Base-by-base conservation (phyloP, 2,888 invertebrate species). In the Norana najaformis region DNA sequence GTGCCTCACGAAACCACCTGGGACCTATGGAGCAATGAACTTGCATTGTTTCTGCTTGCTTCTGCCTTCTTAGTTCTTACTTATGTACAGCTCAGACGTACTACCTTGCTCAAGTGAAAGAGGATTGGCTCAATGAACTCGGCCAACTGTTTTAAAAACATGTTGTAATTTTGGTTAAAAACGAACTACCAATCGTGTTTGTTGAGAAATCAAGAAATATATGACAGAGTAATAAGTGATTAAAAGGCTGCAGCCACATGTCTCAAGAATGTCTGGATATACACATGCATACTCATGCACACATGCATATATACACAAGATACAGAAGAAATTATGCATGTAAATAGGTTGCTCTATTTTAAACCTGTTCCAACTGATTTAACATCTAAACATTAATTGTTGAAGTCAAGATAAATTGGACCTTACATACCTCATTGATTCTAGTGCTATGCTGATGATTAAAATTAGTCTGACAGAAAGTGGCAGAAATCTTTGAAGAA, bases 11-110 rank as follows among this genome's bases (percentile, higher is more conserved):
- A 91, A 4, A 93, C 93, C 0, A 53, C 91, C 20, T 94, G 94
- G 93, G 94, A 94, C 91, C 92, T 94, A 37, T 95, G 94, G 94
- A 90, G 91, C 47, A 94, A 94, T 90, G 93, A 93, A 47, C 90
- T 94, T 18, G 94, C 94, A 13, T 91, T 95, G 53, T 90, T 91
- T 4, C 88, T 91, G 39, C 93, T 94, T 36, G 90, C 93, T 5
- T 83, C 93, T 20, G 91, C 92, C 37, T 93, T 94, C 89, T 92
- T 94, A 34, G 47, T 92, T 47, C 90, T 94, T 11, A 92, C 94
- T 39, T 95, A 94, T 92, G 90, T 94, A 34, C 93, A 94, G 91
- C 93, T 95, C 30, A 90, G 92, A n/a, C 92, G 94, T 83, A 92
- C 85, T 14, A 36, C 85, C 34, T 23, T 85, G 85, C 85, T 90